A percentile compares a stretch with the other conserved stretches of the same genome.
Evolutionary conservation across 1,140 invertebrate species (phyloP).

Genomic region (Drosophila varians): DNA sequence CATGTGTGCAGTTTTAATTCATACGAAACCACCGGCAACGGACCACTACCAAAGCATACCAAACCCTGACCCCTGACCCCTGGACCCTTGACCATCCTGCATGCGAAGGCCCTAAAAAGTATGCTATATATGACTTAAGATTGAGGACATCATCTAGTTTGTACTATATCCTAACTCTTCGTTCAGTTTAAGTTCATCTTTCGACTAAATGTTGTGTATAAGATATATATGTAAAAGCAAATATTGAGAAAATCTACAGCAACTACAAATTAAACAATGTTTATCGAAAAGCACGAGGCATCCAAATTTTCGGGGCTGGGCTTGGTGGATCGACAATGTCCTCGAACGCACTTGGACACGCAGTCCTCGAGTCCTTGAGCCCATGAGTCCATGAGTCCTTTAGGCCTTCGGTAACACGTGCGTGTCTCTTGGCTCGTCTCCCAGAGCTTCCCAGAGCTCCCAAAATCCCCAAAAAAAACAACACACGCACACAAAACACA

Average conservation of each 20-base stretch:
- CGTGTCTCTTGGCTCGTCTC: slow-evolving; percentile 26
- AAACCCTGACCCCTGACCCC: neutral
- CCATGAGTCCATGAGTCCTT: slow-evolving; percentile 24
- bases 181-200: slow-evolving; percentile 48
- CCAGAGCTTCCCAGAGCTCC: slow-evolving; percentile 11
- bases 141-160: slow-evolving; percentile 38
- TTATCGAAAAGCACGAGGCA: slow-evolving; percentile 89
- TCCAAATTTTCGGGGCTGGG: neutral
- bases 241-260: neutral
- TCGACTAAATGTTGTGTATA: slow-evolving; percentile 53
- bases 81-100: neutral
- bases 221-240: slow-evolving; percentile 24
- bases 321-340: slow-evolving; percentile 89
- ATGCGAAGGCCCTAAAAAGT: slow-evolving; percentile 8
- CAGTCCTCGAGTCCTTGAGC: neutral
- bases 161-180: slow-evolving; percentile 49
- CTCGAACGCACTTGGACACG: slow-evolving; percentile 11
- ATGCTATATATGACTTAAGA: slow-evolving; percentile 33
- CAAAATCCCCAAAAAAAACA: neutral
- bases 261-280: slow-evolving; percentile 86
- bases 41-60: slow-evolving; percentile 29
- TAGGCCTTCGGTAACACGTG: slow-evolving; percentile 20
- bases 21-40: slow-evolving; percentile 59
- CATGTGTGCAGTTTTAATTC: slow-evolving; percentile 48
- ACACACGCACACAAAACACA: neutral